A percentile compares a stretch with the other conserved stretches of the same genome.
Conservation (phyloP, 1,140 invertebrate genomes). For the Achroia grisella region DNA sequence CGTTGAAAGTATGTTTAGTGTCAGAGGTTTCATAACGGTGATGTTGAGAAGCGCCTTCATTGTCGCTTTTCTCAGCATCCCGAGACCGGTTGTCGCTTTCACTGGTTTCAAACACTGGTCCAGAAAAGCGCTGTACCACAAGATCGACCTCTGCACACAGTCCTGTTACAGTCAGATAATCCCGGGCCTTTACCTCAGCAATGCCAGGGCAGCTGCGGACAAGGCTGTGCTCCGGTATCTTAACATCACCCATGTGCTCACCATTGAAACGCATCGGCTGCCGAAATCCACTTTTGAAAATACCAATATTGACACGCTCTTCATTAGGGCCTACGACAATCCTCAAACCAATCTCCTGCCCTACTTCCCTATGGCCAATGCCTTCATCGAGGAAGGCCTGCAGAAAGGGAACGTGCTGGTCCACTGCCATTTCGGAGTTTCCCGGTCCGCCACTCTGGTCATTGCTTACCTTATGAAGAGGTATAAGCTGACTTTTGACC, state of each 20-base stretch:
- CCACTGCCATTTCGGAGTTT: conserved; percentile 97
- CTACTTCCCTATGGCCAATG: conserved; percentile 65
- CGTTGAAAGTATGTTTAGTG: conserved; percentile 29
- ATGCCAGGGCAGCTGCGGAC: conserved; percentile 54
- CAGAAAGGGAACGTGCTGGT: conserved; percentile 83
- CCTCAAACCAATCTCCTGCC: conserved; percentile 56
- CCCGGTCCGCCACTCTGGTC: conserved; percentile 94
- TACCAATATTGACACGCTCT: conserved; percentile 51
- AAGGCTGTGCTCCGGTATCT: conserved; percentile 43
- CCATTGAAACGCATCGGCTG: conserved; percentile 46
- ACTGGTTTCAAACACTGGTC: conserved; percentile 48
- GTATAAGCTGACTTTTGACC: conserved; percentile 88
- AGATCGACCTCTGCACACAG: conserved; percentile 59
- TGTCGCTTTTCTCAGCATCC: conserved; percentile 48
- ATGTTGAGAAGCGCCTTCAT: conserved; percentile 57
- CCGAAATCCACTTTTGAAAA: conserved; percentile 48
- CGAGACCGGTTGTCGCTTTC: conserved; percentile 41
- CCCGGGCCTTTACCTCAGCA: conserved; percentile 60
- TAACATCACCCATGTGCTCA: conserved; percentile 64
- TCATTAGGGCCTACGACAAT: conserved; percentile 61
- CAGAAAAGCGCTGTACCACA: conserved; percentile 38
- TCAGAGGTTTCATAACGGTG: conserved; percentile 34
- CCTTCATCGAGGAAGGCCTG: conserved; percentile 58
- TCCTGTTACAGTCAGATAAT: conserved; percentile 56
- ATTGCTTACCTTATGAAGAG: conserved; percentile 97